phyloP scores from a whole-genome alignment of 2,888 invertebrate genomes.

The Lycocerus yunnanus region DNA sequence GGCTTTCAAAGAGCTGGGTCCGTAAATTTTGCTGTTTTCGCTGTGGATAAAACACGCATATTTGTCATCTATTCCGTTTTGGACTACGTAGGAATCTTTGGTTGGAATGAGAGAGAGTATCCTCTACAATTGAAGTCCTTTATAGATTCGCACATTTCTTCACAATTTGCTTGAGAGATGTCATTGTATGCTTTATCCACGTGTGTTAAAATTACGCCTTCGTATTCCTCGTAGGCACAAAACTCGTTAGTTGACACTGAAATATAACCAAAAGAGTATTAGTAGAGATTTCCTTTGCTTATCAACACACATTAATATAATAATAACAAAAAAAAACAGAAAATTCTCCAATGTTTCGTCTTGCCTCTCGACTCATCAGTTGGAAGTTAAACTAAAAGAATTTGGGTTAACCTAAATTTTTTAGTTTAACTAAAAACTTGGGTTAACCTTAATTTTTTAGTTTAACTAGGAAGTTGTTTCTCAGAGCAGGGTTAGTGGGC shows the following conservation, averaged over 20 bases:
- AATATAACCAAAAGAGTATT: too few species aligned
- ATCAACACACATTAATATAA: too few species aligned
- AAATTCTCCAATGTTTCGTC: too few species aligned
- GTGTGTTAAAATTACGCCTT: slow-evolving; percentile 69
- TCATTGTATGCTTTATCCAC: slow-evolving; percentile 61
- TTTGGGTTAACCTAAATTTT: too few species aligned
- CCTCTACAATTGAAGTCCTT: slow-evolving; percentile 73
- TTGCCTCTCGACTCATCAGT: too few species aligned
- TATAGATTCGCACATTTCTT: slow-evolving; percentile 65
- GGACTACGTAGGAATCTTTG: slow-evolving; percentile 18
- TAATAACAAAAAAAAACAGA: too few species aligned
- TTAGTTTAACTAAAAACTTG: too few species aligned
- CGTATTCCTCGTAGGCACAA: slow-evolving; percentile 79
- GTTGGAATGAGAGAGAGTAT: slow-evolving; percentile 59
- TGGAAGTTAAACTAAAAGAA: too few species aligned
- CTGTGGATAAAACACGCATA: slow-evolving; percentile 73
- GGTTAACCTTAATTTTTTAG: too few species aligned
- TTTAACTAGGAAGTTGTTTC: too few species aligned
- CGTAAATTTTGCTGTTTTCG: slow-evolving; percentile 80
- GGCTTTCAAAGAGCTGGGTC: slow-evolving; percentile 69
- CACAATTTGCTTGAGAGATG: slow-evolving; percentile 61
- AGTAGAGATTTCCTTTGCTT: too few species aligned
- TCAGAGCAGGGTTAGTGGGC: too few species aligned
- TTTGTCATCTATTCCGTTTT: slow-evolving; percentile 35
- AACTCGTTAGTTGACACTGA: slow-evolving; percentile 62